These are phyloP conservation scores for Xiphorhynchus elegans DNA, from an alignment of 2,113 vertebrate genomes.

Conservation along the genomic window DNA sequence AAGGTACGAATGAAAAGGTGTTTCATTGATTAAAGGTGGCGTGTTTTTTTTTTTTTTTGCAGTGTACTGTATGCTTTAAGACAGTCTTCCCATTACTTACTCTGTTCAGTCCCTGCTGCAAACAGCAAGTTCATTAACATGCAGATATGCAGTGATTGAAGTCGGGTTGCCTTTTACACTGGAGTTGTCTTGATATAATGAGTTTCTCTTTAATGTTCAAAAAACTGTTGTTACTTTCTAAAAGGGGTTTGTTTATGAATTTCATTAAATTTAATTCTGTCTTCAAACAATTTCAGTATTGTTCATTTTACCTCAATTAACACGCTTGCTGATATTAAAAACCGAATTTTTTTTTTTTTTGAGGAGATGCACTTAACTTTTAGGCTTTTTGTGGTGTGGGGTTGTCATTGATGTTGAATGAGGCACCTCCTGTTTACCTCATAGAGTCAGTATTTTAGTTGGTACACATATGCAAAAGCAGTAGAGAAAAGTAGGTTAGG, in stretches of 20 bases:
- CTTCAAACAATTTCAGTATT: conserved; percentile 82
- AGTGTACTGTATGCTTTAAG: conserved; percentile 68
- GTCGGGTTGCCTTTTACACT: conserved; percentile 79
- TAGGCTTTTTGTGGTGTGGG: conserved; percentile 54
- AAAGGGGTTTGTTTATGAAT: conserved; percentile 83
- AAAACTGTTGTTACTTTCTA: conserved; percentile 85
- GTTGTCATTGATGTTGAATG: conserved; percentile 64
- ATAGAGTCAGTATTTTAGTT: conserved; percentile 69
- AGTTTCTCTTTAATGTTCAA: conserved; percentile 84
- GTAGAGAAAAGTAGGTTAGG: conserved; percentile 62
- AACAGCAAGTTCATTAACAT: conserved; percentile 83
- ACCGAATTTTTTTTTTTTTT: conserved; percentile 21
- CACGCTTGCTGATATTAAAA: conserved; percentile 73
- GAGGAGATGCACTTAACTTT: conserved; percentile 65
- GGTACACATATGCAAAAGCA: conserved; percentile 58
- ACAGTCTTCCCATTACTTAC: conserved; percentile 67
- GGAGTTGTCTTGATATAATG: conserved; percentile 84
- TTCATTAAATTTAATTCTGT: conserved; percentile 83
- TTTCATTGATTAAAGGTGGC: conserved; percentile 79
- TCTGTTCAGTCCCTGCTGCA: conserved; percentile 69
- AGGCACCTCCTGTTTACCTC: conserved; percentile 69
- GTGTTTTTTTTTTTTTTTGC: conserved; percentile 37
- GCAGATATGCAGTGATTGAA: conserved; percentile 84
- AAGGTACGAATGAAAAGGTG: conserved; percentile 75
- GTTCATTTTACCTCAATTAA: conserved; percentile 82